A percentile compares a stretch with the other conserved stretches of the same genome.
Evolutionary conservation across 2,888 invertebrate genomes (phyloP).

Genomic region (Arctia plantaginis): DNA sequence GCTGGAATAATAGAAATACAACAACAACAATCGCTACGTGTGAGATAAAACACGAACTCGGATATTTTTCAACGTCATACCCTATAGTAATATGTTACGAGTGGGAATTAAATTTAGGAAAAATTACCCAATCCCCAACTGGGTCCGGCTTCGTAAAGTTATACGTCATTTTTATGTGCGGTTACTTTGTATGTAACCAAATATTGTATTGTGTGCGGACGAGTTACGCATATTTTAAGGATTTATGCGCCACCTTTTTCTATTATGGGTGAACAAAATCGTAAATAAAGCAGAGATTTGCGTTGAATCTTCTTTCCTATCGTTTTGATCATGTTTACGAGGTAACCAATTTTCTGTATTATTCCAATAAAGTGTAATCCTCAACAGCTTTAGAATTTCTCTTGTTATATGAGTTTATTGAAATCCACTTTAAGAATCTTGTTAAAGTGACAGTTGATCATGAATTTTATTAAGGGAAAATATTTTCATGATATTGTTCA

Average conservation of each 20-base stretch:
- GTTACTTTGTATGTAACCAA: slow-evolving; percentile 66
- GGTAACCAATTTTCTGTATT: not conserved
- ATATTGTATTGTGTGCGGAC: slow-evolving; percentile 78
- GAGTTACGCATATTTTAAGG: slow-evolving; percentile 67
- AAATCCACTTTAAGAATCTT: not conserved
- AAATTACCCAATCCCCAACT: slow-evolving; percentile 68
- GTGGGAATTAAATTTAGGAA: slow-evolving; percentile 65
- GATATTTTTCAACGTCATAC: slow-evolving; percentile 31
- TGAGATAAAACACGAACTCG: slow-evolving; percentile 28
- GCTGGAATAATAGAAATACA: slow-evolving; percentile 8
- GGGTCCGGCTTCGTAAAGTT: slow-evolving; percentile 51
- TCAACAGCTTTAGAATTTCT: not conserved
- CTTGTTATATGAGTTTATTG: not conserved
- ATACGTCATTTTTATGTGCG: slow-evolving; percentile 79
- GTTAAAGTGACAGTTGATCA: not conserved
- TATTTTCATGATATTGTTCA: too few relatives aligned
- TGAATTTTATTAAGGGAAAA: not conserved
- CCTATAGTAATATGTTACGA: slow-evolving; percentile 34
- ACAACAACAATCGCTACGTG: slow-evolving; percentile 17
- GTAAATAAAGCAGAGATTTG: slow-evolving; percentile 48
- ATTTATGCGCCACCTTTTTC: slow-evolving; percentile 70
- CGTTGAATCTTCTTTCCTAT: slow-evolving; percentile 22
- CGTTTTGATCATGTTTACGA: slow-evolving; percentile 3
- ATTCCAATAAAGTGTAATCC: not conserved
- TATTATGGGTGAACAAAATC: slow-evolving; percentile 59